A percentile compares a stretch with the other conserved stretches of the same genome.
These are phyloP conservation scores for Daphoenositta chrysoptera DNA, from an alignment of 2,113 vertebrate species.

Conservation along the genomic window DNA sequence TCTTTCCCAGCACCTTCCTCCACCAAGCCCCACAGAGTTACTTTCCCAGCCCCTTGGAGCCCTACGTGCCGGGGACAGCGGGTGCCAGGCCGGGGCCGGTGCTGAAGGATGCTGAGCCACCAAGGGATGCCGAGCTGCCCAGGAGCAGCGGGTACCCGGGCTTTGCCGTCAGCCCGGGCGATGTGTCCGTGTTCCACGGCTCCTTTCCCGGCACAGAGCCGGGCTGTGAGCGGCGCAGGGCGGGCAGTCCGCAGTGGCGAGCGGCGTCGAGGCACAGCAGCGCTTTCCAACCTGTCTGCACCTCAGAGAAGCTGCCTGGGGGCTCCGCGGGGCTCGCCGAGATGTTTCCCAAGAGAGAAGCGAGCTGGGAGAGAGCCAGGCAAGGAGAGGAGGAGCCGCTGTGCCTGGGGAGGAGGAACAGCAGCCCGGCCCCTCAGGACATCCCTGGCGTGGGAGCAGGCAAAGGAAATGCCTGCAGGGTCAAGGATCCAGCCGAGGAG, in stretches of 20 bases:
- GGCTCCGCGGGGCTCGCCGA: fast-evolving
- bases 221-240: not conserved
- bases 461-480: not conserved
- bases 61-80: not conserved
- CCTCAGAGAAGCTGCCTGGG: not conserved
- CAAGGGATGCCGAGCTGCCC: not conserved
- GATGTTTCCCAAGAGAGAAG: not conserved
- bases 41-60: constrained; percentile 40
- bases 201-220: fast-evolving
- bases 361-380: not conserved
- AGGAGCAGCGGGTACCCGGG: not conserved
- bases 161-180: not conserved
- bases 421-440: not conserved
- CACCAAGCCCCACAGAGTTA: constrained; percentile 40
- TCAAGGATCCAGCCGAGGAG: not conserved
- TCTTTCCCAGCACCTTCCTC: constrained; percentile 34
- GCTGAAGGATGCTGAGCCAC: constrained; percentile 48
- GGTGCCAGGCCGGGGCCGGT: fast-evolving
- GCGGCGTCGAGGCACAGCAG: not conserved
- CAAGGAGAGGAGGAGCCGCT: not conserved
- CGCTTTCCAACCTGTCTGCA: constrained; percentile 49
- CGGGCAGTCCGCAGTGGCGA: not conserved
- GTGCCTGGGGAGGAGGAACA: not conserved
- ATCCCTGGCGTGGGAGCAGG: fast-evolving
- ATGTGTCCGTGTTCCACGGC: fast-evolving